Percentiles rank a stretch among this genome's conserved stretches.
Conservation (phyloP, 92 coral and sea anemone species). For the Metridium senile region DNA sequence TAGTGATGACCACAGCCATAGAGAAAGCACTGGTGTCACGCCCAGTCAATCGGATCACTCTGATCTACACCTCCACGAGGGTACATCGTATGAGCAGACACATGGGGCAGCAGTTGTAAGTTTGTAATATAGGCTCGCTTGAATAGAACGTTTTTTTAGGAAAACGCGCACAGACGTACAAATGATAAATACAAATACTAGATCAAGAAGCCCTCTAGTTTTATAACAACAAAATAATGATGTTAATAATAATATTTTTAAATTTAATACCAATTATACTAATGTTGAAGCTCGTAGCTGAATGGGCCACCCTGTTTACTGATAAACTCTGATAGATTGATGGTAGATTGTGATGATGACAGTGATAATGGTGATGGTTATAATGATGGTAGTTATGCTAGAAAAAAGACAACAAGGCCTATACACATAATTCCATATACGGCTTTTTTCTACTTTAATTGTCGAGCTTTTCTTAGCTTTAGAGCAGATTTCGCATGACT, state of each 20-base stretch:
- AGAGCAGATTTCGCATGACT: too few species aligned
- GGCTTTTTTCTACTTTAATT: too few species aligned
- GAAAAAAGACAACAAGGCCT: too few species aligned
- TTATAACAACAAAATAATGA: too few species aligned
- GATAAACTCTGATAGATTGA: too few species aligned
- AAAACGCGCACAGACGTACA: not conserved
- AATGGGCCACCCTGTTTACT: too few species aligned
- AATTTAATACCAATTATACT: not conserved
- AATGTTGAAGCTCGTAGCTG: not conserved
- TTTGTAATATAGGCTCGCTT: not conserved
- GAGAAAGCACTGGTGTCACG: constrained; percentile 28
- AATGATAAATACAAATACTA: too few species aligned
- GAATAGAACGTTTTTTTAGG: not conserved
- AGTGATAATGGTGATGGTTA: not conserved
- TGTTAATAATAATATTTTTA: too few species aligned
- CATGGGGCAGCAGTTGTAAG: not conserved
- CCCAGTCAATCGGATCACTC: constrained; percentile 31
- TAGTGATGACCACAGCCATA: constrained; percentile 64
- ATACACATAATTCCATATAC: too few species aligned
- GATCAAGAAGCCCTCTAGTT: too few species aligned
- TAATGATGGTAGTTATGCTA: not conserved
- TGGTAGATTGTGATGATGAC: not conserved
- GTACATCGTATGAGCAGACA: constrained; percentile 8
- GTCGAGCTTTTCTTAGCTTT: too few species aligned
- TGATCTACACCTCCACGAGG: not conserved